A percentile compares a stretch with the other conserved stretches of the same genome.
Conservation (phyloP, 2,888 invertebrate species). For the Orchestes rusci region DNA sequence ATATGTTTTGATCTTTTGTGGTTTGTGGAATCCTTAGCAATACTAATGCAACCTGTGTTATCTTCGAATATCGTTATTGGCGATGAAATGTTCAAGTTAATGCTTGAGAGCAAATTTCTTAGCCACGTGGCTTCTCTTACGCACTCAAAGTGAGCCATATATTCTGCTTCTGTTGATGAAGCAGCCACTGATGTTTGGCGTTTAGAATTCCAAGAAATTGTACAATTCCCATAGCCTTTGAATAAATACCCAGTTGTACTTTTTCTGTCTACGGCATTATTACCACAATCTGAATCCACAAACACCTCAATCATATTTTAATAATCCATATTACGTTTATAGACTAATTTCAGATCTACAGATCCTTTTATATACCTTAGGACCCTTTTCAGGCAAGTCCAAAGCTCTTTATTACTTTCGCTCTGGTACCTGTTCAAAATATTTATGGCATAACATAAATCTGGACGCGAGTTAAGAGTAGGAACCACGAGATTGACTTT, state of each 20-base stretch:
- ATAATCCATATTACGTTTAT: conserved; percentile 23
- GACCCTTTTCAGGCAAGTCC: conserved; percentile 28
- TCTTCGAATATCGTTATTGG: conserved; percentile 29
- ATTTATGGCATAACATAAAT: conserved; percentile 28
- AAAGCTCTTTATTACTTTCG: conserved; percentile 29
- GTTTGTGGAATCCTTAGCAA: conserved; percentile 30
- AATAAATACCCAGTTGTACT: conserved; percentile 28
- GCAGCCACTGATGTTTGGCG: conserved; percentile 33
- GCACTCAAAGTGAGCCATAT: conserved; percentile 25
- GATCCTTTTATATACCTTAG: conserved; percentile 29
- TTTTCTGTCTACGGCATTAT: conserved; percentile 23
- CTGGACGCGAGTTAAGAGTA: conserved; percentile 22
- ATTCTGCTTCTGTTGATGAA: too few relatives aligned
- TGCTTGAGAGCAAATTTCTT: background rate
- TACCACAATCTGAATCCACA: conserved; percentile 33
- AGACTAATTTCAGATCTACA: conserved; percentile 27
- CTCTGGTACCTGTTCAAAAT: conserved; percentile 29
- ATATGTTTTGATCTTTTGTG: conserved; percentile 32
- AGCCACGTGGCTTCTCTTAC: conserved; percentile 34
- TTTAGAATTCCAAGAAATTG: conserved; percentile 33
- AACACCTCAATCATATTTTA: conserved; percentile 28
- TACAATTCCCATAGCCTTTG: conserved; percentile 27
- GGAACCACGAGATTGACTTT: too few relatives aligned
- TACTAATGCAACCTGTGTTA: conserved; percentile 35
- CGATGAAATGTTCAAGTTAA: conserved; percentile 1